Conservation (phyloP, 1,140 invertebrate species). For the Drosophila parvula region DNA sequence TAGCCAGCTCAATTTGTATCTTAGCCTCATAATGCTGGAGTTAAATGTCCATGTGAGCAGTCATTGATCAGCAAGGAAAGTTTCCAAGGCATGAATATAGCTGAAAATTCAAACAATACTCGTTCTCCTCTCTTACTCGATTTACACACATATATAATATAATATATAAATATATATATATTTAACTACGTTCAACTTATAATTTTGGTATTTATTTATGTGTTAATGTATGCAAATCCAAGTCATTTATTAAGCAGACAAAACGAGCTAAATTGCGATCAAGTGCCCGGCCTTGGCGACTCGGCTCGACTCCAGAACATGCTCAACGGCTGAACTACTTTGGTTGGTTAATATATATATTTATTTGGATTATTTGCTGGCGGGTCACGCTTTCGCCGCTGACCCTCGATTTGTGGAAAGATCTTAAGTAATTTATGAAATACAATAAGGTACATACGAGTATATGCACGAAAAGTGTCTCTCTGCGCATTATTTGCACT, state of each 20-base stretch:
- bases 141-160: no score
- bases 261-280: constrained; percentile 37
- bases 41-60: neutral
- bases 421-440: constrained; percentile 1
- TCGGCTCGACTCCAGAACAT: constrained; percentile 24
- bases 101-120: no score
- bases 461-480: neutral
- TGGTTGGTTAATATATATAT: constrained; percentile 23
- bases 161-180: no score
- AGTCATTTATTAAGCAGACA: constrained; percentile 27
- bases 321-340: constrained; percentile 21
- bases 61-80: no score
- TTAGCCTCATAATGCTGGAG: neutral
- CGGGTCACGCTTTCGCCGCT: constrained; percentile 25
- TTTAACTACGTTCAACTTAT: neutral
- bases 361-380: constrained; percentile 30
- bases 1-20: neutral
- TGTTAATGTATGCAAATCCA: constrained; percentile 10
- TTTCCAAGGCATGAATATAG: no score
- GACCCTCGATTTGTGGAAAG: constrained; percentile 19
- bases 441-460: neutral
- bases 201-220: constrained; percentile 3
- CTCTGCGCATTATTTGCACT: constrained; percentile 16
- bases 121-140: no score
- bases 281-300: constrained; percentile 24